Evolutionary conservation across 2,888 invertebrate genomes (phyloP), one percentile per base, ranked within the genome.

Genomic region (Holacanthella duospinosa): DNA sequence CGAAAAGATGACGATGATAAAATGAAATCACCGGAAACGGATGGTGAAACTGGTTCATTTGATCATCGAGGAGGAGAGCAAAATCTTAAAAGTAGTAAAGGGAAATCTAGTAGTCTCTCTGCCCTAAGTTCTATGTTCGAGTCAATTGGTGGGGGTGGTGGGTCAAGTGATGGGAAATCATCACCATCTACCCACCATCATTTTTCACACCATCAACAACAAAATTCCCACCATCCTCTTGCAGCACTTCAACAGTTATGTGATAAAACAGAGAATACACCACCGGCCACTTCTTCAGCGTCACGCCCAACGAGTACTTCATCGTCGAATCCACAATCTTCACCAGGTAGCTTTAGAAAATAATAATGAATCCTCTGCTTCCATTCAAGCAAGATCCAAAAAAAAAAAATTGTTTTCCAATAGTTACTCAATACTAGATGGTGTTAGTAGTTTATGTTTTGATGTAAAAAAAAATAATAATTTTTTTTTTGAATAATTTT

Each of bases 161-260:
- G 59, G 9, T 64, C 61, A 25, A 82, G 64, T 25, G 63, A 73
- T 54, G 65, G 72, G 81, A 84, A 16, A 86, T 79, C 81, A 9
- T 48, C 48, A n/a, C 48, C 48, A 16, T 48, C 48, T 21, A 16
- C 48, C 48, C 6, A 48, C n/a, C 48, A 48, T 21, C 21, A n/a
- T 21, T 21, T n/a, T 4, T 48, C 48, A 48, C 12, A 48, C n/a
- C 36, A 36, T 27, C 56, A 29, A 29, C 26, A 56, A 29, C 6
- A 9, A 21, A 48, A 48, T 48, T 48, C 69, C 63, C 72, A 92
- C 74, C 93, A 96, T 79, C 96, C 96, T 4, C 78, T 96, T 73
- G 93, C 94, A 25, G 94, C 94, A 1, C 80, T 96, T 62, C 95
- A 96, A 77, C 94, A 94, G 78, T 84, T 96, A 28, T 93, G 95